Base-by-base conservation (phyloP, 2,113 vertebrate genomes). In the Pimephales promelas region DNA sequence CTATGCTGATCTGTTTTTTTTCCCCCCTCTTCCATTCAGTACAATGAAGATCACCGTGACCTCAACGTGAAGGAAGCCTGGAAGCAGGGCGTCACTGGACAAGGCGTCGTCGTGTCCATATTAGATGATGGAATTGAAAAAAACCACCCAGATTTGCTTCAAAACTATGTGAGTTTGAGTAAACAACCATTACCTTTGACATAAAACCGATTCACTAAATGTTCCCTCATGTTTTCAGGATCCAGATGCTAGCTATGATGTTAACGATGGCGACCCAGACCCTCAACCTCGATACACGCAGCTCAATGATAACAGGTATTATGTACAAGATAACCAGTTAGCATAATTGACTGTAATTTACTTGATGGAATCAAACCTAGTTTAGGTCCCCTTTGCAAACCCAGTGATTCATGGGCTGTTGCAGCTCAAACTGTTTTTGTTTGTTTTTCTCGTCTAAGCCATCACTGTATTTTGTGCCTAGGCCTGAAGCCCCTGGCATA, bases 91-190 rank as follows among this genome's bases (percentile, higher is more conserved):
- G 97, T 93, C 92, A 99, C 97, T 0, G 98, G 98, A 45, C 95
- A 91, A 66, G 97, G 97, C 31, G 96, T 99, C 0, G 98, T 99
- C 54, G 96, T 99, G 79, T 99, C 98, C 88, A 99, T 99, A 89
- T 91, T 99, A 91, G 98, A 99, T 26, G 98, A 99, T 0, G 98
- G 98, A 79, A 98, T 99, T 0, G 98, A 99, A 92, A 99, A 98
- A 94, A 97, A 97, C 91, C 98, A 99, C 87, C 97, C 97, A 0
- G 98, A 99, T 89, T 90, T 99, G 79, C 94, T 93, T 84, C 93
- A 94, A 84, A 99, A 99, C 90, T 99, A 99, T 6, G 98, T 99
- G 89, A 98, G 98, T 94, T 24, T 10, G 18, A 34, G 9, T 54
- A 22, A 22, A 10, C 72, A 18, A 31, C 45, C 7, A 3, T 54